Evolutionary conservation across 1,140 invertebrate species (phyloP), one percentile per base, ranked within the genome.

Genomic region (Aphelinus certus): DNA sequence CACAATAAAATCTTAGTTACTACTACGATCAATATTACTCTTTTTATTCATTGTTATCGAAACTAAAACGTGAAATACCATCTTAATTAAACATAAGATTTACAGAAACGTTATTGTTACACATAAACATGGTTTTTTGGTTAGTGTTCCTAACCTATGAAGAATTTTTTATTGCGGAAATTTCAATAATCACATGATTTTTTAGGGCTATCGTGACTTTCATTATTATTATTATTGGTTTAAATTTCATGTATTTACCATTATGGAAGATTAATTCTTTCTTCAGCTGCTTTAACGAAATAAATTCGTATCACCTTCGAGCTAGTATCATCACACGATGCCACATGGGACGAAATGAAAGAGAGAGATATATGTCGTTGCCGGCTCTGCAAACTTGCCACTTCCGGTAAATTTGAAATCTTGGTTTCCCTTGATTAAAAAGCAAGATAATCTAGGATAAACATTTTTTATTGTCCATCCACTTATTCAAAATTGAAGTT

Each of bases 291-390:
- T 49, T 7, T 58, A 67, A 53, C 42, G 55, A 63, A 69, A 69
- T 55, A 56, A 63, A 56, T 74, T 63, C 42, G n/a, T 69, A 74
- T 69, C 66, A 74, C 73, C 58, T 65, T 45, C 57, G 65, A 74
- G 48, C 57, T 46, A 69, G 51, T 68, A 58, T 74, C 73, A 74
- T 74, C 69, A 69, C 73, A 74, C 73, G 57, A 62, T 74, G 73
- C 73, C 73, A 74, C 73, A 74, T 74, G 73, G 65, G 73, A 74
- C 60, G 73, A 74, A 74, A 74, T 74, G 66, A 60, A 62, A 68
- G 73, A 74, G 60, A 7, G 26, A 26, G 26, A 26, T 26, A 26
- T 26, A 26, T 26, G 26, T 26, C 26, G 26, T 26, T 26, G 26
- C 65, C 47, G 53, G 55, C 42, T 48, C 49, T 57, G 45, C 7